Evolutionary conservation across 2,113 vertebrate species (phyloP), one percentile per base, ranked within the genome.

Genomic region (Barbus barbus): DNA sequence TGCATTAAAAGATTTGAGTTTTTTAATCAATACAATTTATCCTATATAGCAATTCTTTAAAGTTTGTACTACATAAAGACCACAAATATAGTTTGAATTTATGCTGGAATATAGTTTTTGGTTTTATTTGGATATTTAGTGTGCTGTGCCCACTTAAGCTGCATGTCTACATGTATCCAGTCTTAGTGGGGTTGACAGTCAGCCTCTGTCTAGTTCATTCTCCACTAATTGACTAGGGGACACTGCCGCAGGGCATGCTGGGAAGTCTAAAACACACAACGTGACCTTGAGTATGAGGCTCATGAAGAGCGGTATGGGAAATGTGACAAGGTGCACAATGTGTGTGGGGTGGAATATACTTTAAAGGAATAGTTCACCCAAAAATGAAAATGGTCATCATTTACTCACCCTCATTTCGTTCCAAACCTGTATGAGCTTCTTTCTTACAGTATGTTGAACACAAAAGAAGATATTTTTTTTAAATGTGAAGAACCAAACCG

Each of bases 191-290:
- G 24, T 31, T 36, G 46, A 65, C n/a, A n/a, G n/a, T n/a, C 85
- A 84, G 61, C 51, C 72, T 83, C 82, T 86, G 89, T 84, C 71
- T 85, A 36, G 78, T 78, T 38, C 67, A 83, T 14, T 31, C 61
- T 83, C 78, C 38, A 22, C 26, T 67, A 77, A 61, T 48, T 85
- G 69, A 83, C 85, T 31, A 79, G 58, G 79, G 22, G 38, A 76
- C 85, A 72, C 74, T 73, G 65, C 80, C 48, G 79, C 75, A 80
- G 81, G 84, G 85, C 76, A 80, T 75, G 78, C 28, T 85, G 81
- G 78, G 41, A 67, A 75, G 69, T 28, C 33, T 38, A 60, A 85
- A 48, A 6, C 26, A 85, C 14, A 56, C 28, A 38, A 58, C 22
- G 38, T 78, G 75, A 1, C 31, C 18, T 78, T 48, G 73, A 78